Evolutionary conservation across 2,113 vertebrate species (phyloP).

Genomic region (Chitala chitala): DNA sequence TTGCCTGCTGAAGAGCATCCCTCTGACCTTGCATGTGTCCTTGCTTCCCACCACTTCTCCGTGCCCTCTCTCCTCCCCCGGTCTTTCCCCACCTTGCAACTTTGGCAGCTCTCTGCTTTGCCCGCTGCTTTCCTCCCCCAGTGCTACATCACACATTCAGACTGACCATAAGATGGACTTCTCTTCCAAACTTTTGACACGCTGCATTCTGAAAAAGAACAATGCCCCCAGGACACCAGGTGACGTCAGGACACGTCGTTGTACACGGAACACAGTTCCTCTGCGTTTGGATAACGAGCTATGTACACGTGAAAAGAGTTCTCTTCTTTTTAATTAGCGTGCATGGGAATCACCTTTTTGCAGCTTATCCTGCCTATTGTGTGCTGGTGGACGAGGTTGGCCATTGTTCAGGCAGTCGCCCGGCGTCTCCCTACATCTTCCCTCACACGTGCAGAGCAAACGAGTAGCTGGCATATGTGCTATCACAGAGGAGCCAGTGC

Average conservation of each 20-base stretch:
- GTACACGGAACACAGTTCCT: no score
- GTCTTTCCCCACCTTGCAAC: slow-evolving; percentile 12
- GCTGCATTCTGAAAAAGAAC: background rate
- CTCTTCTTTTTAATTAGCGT: background rate
- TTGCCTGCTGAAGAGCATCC: slow-evolving; percentile 55
- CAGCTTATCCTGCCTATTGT: background rate
- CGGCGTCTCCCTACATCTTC: no score
- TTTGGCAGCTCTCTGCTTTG: slow-evolving; percentile 18
- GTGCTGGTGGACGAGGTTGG: background rate
- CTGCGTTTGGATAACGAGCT: no score
- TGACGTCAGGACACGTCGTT: no score
- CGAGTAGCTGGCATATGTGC: slow-evolving; percentile 35
- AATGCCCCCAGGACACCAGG: background rate
- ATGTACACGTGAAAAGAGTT: no score
- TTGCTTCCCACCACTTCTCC: slow-evolving; percentile 58
- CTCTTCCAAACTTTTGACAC: background rate
- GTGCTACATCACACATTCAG: background rate
- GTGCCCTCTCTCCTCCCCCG: background rate
- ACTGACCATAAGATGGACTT: no score
- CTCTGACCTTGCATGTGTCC: slow-evolving; percentile 79
- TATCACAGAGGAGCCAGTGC: slow-evolving; percentile 33
- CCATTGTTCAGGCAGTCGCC: no score
- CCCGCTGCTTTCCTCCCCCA: background rate
- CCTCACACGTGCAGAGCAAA: slow-evolving; percentile 21
- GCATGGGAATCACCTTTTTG: background rate